Conservation (phyloP, 2,797 vertebrate species). For the Petrocephalus schoutedeni region DNA sequence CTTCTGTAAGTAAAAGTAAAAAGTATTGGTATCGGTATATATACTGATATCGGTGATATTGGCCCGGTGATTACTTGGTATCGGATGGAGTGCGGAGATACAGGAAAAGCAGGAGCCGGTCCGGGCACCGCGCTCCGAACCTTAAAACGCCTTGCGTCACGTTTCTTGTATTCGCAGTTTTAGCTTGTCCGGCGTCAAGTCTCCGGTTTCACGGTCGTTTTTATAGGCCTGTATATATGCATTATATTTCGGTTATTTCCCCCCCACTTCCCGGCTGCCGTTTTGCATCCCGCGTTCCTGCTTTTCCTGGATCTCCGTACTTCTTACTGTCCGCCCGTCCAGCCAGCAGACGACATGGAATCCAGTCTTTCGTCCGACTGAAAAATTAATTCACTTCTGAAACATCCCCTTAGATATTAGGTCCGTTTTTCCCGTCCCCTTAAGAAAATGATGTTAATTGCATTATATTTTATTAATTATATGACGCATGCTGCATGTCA, state of each 20-base stretch:
- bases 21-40: too few relatives aligned
- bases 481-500: not conserved
- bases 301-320: not conserved
- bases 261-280: not conserved
- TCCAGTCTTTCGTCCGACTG: not conserved
- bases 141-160: too few relatives aligned
- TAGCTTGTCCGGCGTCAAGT: not conserved
- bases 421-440: not conserved
- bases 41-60: too few relatives aligned
- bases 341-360: not conserved
- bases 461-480: not conserved
- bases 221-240: not conserved
- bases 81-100: too few relatives aligned
- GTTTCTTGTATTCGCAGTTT: not conserved
- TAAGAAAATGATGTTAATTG: not conserved
- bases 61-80: too few relatives aligned
- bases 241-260: not conserved
- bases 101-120: too few relatives aligned
- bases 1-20: too few relatives aligned
- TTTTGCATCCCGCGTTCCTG: not conserved
- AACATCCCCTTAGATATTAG: not conserved
- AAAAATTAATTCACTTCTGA: not conserved
- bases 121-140: too few relatives aligned
- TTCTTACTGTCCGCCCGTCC: not conserved
- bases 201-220: not conserved